Base-by-base conservation (phyloP, 2,888 invertebrate genomes). In the Andrena flavipes region DNA sequence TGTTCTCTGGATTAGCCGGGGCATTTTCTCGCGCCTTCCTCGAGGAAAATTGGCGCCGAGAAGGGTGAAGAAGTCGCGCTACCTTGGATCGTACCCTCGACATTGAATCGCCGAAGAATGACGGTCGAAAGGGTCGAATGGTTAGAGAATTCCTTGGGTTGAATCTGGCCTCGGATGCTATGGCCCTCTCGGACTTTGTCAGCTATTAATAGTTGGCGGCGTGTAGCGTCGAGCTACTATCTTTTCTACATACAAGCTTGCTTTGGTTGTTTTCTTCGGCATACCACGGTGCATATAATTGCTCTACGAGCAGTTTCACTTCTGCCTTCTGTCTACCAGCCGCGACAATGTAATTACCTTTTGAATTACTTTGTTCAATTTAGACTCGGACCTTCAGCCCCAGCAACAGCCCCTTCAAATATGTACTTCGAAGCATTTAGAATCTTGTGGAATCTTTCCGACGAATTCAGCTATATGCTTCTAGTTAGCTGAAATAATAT, bases 191-290 rank as follows among this genome's bases (percentile, higher is more conserved):
- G 72, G 69, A 88, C 86, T 87, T 86, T 80, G 80, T 68, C 73
- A 63, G 78, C 89, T 89, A 89, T 84, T 89, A 89, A 89, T 89
- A 89, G 85, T 67, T 42, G 51, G 69, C 69, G 68, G 26, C 84
- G 59, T 84, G 82, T 84, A 79, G 78, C 84, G 79, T 73, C 70
- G 56, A 69, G 72, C 72, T 86, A 84, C 84, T 88, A 86, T 80
- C 87, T 82, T 85, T 88, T 77, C 81, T 65, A 62, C 86, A 71
- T 63, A 59, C 84, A 73, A 77, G 67, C 75, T 85, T 71, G 71
- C 49, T 84, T 74, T 76, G 76, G 65, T 76, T 81, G 70, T 84
- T 81, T 84, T 81, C 80, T 77, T 80, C 71, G 33, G 48, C 74
- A 54, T 76, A 70, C 68, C 70, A 10, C 2, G 67, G 56, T 64